Conservation (phyloP, 2,797 vertebrate genomes). For the Myiotriccus ornatus region DNA sequence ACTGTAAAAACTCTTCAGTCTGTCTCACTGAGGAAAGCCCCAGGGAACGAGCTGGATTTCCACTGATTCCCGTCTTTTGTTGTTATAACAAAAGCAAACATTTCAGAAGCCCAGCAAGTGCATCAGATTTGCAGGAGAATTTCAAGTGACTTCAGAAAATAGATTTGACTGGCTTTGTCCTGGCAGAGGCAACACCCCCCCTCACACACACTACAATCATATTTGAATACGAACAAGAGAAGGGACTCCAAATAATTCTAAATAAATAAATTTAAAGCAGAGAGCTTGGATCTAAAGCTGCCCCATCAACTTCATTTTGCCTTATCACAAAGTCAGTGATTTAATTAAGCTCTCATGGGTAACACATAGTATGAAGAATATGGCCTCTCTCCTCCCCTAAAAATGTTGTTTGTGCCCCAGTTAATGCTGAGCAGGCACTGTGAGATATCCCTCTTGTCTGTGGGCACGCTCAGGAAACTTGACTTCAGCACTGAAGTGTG, state of each 20-base stretch:
- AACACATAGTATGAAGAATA: neutral
- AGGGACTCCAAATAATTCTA: neutral
- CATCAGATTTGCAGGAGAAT: neutral
- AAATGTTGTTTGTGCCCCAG: neutral
- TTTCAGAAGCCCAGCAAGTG: neutral
- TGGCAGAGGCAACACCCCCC: neutral
- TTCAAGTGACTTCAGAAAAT: neutral
- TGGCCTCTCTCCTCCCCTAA: neutral
- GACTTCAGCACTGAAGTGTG: neutral
- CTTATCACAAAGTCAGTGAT: neutral
- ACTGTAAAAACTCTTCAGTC: neutral
- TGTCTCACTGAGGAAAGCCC: neutral
- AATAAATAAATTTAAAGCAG: neutral
- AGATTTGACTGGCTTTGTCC: neutral
- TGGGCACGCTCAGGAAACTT: neutral
- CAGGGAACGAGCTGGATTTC: neutral
- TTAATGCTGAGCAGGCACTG: neutral
- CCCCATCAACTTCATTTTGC: neutral
- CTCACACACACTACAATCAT: neutral
- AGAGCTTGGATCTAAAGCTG: neutral
- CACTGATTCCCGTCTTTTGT: neutral
- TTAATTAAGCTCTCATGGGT: neutral
- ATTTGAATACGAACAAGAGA: neutral
- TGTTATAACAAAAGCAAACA: neutral
- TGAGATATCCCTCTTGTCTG: rapidly evolving